Evolutionary conservation across 1,140 invertebrate genomes (phyloP).

Genomic region (Scaptomyza pallida): DNA sequence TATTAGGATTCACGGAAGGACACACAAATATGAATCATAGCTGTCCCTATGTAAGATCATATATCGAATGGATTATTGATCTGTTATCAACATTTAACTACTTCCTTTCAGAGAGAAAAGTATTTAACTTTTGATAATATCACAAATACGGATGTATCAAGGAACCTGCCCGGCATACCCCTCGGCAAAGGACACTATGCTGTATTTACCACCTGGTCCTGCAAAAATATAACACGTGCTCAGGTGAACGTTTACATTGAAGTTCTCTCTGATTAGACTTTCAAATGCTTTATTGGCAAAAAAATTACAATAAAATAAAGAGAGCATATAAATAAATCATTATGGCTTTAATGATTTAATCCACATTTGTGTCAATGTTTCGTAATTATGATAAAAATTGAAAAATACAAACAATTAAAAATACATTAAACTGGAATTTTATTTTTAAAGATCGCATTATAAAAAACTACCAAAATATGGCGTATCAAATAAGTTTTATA

Average conservation of each 20-base stretch:
- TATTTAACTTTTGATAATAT: constrained; percentile 34
- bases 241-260: too few relatives aligned
- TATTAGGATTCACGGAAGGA: constrained; percentile 10
- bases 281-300: too few relatives aligned
- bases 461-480: too few relatives aligned
- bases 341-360: too few relatives aligned
- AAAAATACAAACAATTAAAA: constrained; percentile 10
- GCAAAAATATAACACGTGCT: not conserved
- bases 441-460: not conserved
- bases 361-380: not conserved
- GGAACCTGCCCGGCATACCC: constrained; percentile 23
- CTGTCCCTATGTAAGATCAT: constrained; percentile 45
- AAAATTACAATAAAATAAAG: too few relatives aligned
- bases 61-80: not conserved
- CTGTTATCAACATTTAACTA: not conserved
- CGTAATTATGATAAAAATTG: not conserved
- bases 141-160: constrained; percentile 30
- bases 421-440: not conserved
- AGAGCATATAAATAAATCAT: too few relatives aligned
- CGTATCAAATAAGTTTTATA: too few relatives aligned
- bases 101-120: constrained; percentile 17
- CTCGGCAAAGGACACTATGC: constrained; percentile 29
- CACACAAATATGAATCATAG: constrained; percentile 48
- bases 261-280: too few relatives aligned
- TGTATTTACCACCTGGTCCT: not conserved